phyloP scores from a whole-genome alignment of 2,113 vertebrate genomes.

The Poeciliopsis occidentalis region DNA sequence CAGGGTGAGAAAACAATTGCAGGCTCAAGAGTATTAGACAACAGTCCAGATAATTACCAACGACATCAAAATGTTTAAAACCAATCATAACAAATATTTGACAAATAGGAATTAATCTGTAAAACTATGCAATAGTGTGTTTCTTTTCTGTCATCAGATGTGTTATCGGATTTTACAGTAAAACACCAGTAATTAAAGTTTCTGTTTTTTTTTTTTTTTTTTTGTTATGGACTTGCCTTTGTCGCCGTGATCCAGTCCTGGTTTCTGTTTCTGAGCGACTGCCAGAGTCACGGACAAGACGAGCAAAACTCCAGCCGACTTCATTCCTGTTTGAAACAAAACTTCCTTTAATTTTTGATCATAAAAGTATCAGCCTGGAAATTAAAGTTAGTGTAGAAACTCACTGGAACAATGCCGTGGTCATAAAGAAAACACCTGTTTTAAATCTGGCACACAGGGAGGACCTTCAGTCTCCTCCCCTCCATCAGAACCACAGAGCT shows the following conservation, averaged over 20 bases:
- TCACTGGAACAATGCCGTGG: neutral
- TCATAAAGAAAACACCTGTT: neutral
- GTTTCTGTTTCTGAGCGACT: conserved; percentile 52
- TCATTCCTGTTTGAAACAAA: conserved; percentile 58
- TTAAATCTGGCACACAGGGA: conserved; percentile 13
- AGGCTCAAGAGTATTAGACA: neutral
- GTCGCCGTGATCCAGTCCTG: conserved; percentile 55
- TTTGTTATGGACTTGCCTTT: conserved; percentile 45
- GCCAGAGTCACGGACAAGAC: conserved; percentile 44
- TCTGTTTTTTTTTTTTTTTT: too few relatives aligned
- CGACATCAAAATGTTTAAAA: neutral
- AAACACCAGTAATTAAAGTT: neutral
- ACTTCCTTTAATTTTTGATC: rapidly evolving
- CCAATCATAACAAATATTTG: neutral
- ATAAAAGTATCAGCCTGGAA: neutral
- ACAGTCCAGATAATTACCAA: neutral
- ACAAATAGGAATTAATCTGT: neutral
- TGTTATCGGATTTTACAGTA: neutral
- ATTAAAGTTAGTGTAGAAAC: neutral
- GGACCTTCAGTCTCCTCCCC: conserved; percentile 6
- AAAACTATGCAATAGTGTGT: neutral
- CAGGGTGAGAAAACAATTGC: too few relatives aligned
- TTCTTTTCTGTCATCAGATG: neutral
- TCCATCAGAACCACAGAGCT: neutral
- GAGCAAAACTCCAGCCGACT: conserved; percentile 53